Evolutionary conservation across 2,797 vertebrate species (phyloP), one percentile per base, ranked within the genome.

Genomic region (Mormyrus proboscirostris): DNA sequence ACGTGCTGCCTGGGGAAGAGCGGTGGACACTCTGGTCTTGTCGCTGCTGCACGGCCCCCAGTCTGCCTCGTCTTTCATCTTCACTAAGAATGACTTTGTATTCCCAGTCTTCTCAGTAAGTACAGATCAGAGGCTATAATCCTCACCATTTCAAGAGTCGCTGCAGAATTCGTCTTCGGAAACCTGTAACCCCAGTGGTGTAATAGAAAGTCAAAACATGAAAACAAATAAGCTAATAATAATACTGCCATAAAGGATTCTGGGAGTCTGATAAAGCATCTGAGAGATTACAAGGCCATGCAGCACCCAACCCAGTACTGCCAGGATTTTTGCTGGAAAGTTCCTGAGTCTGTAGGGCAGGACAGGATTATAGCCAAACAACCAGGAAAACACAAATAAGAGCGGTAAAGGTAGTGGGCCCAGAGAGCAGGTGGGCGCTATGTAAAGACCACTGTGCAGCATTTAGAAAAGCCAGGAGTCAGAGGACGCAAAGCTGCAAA

Each of bases 61-160:
- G 38, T n/a, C 38, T 44, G 73, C 73, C 38, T 44, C 16, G 14
- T 44, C 87, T 88, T 88, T 79, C 73, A 79, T 79, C 73, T 38
- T 14, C 65, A 73, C 10, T 73, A 38, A 73, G 29, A 10, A 79
- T 79, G 73, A 79, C 73, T 79, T 44, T 88, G 50, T 62, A 88
- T 76, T 50, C 22, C 87, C 59, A 33, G 8, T 33, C 29, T 12
- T 88, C 65, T 76, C 25, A 65, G 29, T n/a, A 79, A 44, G 73
- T 44, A 79, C 38, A 79, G 38, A 79, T 79, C 73, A 79, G 73
- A 79, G 73, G 73, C 73, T 79, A 44, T 50, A 82, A 38, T 76
- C 16, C 22, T 29, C n/a, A 8, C 69, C 50, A 33, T 41, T 41
- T 38, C 33, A 41, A 7, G 16, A 10, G 16, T 88, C 25, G 6